These are phyloP conservation scores for Tragulus kanchil DNA, from an alignment of 2,113 vertebrate species.

Conservation along the genomic window DNA sequence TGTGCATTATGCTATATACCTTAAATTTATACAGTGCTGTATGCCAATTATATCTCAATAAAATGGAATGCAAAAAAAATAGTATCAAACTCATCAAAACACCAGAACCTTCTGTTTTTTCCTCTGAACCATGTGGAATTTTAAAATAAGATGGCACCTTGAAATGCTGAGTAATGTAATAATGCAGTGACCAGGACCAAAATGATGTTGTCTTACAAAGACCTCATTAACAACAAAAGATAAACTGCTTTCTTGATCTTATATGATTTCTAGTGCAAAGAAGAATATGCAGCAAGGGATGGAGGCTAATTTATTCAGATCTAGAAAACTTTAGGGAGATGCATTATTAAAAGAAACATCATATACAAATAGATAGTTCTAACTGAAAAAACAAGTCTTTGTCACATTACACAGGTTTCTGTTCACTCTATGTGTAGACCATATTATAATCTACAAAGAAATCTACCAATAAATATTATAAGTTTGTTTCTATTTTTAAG, in stretches of 20 bases:
- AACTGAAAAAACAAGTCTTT: background rate
- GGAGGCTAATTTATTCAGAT: background rate
- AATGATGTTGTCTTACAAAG: background rate
- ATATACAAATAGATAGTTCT: background rate
- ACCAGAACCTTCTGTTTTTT: background rate
- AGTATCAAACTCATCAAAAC: background rate
- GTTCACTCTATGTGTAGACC: background rate
- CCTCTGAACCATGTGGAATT: background rate
- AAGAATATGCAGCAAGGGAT: background rate
- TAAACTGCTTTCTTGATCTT: background rate
- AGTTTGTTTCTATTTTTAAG: background rate
- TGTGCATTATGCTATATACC: background rate
- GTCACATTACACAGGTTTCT: background rate
- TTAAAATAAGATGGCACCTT: background rate
- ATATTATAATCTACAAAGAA: background rate
- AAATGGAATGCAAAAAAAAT: background rate
- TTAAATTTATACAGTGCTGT: background rate
- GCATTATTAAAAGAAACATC: background rate
- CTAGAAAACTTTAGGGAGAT: background rate
- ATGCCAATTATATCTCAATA: background rate
- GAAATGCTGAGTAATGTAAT: background rate
- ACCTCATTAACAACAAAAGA: constrained; percentile 12
- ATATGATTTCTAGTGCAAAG: background rate
- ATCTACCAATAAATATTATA: background rate
- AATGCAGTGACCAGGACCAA: background rate